phyloP scores from a whole-genome alignment of 1,140 invertebrate genomes.

The Himalopsyche phryganea region DNA sequence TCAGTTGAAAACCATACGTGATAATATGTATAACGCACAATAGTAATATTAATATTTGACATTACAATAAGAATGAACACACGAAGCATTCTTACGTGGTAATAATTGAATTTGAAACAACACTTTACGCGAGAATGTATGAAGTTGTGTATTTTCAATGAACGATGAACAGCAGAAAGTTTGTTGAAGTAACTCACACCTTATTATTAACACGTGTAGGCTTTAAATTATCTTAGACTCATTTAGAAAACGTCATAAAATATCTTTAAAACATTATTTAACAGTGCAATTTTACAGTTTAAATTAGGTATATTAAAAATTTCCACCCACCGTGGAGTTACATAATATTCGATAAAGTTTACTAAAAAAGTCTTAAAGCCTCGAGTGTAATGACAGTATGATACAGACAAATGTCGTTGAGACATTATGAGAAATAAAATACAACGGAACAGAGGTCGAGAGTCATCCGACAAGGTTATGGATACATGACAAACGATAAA shows the following conservation, averaged over 20 bases:
- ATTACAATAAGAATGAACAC: slow-evolving; percentile 21
- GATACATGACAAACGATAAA: slow-evolving; percentile 29
- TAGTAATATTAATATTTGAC: slow-evolving; percentile 15
- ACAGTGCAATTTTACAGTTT: no score
- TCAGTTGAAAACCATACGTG: slow-evolving; percentile 5
- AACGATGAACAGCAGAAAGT: slow-evolving; percentile 12
- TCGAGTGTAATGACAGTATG: slow-evolving; percentile 11
- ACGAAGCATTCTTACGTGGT: slow-evolving; percentile 22
- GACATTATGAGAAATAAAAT: no score
- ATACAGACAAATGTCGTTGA: no score
- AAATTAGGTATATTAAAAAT: no score
- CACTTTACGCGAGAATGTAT: slow-evolving; percentile 10
- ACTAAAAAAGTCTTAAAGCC: slow-evolving; percentile 15
- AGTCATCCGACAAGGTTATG: slow-evolving; percentile 11
- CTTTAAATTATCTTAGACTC: slow-evolving; percentile 9
- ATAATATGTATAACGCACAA: neutral
- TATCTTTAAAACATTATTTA: no score
- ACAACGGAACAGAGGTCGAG: no score
- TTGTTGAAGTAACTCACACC: slow-evolving; percentile 9
- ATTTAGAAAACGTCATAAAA: no score
- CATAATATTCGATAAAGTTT: no score
- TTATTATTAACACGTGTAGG: slow-evolving; percentile 20
- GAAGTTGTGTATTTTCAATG: slow-evolving; percentile 13
- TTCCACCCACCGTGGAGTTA: no score
- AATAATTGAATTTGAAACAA: slow-evolving; percentile 17